A percentile compares a stretch with the other conserved stretches of the same genome.
These are phyloP conservation scores for Venusia cambrica DNA, from an alignment of 2,888 invertebrate genomes.

Conservation along the genomic window DNA sequence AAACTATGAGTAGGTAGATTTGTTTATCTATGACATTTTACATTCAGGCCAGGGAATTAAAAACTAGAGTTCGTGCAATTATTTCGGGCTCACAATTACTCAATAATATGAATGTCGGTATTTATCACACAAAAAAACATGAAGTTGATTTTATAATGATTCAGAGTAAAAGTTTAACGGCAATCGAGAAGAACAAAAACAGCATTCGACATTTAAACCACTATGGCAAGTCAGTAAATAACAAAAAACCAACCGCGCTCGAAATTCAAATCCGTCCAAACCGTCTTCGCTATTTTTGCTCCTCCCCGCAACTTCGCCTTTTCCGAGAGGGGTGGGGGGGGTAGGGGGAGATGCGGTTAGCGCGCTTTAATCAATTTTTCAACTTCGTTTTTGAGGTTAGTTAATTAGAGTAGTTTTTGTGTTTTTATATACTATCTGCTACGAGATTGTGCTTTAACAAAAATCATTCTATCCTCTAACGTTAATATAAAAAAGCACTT, in stretches of 20 bases:
- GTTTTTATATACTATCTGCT: no score
- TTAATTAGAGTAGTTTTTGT: conserved; percentile 20
- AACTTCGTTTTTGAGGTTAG: conserved; percentile 58
- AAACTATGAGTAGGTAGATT: conserved; percentile 43
- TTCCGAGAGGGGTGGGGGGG: conserved; percentile 38
- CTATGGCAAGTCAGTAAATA: no score
- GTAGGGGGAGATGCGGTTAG: conserved; percentile 45
- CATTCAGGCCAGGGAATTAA: conserved; percentile 17
- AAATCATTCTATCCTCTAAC: no score
- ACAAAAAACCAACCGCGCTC: no score
- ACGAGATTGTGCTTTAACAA: no score
- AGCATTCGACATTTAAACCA: conserved; percentile 55
- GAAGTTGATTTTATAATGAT: no score
- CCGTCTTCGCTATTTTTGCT: conserved; percentile 34
- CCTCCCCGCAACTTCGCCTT: conserved; percentile 47
- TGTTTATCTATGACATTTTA: conserved; percentile 32
- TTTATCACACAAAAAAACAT: no score
- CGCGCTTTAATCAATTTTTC: conserved; percentile 71
- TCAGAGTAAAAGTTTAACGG: no score
- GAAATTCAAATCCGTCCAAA: conserved; percentile 49
- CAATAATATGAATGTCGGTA: no score
- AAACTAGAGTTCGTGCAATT: no score
- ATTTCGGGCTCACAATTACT: no score
- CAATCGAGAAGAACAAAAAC: conserved; percentile 17
- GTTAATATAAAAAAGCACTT: no score